Conservation (phyloP, 1,140 invertebrate genomes). For the Listronotus bonariensis region DNA sequence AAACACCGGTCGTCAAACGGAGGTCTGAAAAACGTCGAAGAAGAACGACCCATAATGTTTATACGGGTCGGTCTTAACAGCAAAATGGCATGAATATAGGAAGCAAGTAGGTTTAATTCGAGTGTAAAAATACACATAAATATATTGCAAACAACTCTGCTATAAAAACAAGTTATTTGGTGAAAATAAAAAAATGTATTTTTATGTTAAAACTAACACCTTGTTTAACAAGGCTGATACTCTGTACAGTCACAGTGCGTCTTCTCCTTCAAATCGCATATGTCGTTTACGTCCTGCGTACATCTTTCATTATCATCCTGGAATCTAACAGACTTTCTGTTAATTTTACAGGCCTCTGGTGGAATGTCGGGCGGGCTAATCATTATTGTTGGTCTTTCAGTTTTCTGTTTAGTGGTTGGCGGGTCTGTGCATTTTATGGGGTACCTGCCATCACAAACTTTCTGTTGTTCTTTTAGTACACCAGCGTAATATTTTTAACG, state of each 20-base stretch:
- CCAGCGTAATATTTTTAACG: conserved; percentile 49
- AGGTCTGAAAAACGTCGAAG: no score
- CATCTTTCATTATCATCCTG: conserved; percentile 42
- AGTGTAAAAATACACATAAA: no score
- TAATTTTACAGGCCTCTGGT: conserved; percentile 43
- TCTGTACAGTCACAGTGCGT: conserved; percentile 48
- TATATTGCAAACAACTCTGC: no score
- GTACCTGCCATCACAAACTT: conserved; percentile 43
- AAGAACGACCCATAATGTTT: no score
- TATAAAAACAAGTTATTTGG: no score
- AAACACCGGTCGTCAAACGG: no score
- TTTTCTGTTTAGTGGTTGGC: conserved; percentile 15
- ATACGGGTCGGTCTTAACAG: no score
- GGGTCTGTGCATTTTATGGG: conserved; percentile 43
- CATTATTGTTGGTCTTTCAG: conserved; percentile 41
- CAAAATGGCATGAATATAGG: no score
- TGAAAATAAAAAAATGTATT: no score
- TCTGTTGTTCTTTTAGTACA: conserved; percentile 44
- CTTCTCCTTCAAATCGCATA: conserved; percentile 46
- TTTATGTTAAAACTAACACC: conserved; percentile 8
- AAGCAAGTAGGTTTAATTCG: no score
- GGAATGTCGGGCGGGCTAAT: conserved; percentile 46
- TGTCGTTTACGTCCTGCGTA: conserved; percentile 42
- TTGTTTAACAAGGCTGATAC: conserved; percentile 43
- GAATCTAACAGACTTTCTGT: conserved; percentile 44